phyloP scores from a whole-genome alignment of 2,797 vertebrate species.

The Coracias cyanogaster region DNA sequence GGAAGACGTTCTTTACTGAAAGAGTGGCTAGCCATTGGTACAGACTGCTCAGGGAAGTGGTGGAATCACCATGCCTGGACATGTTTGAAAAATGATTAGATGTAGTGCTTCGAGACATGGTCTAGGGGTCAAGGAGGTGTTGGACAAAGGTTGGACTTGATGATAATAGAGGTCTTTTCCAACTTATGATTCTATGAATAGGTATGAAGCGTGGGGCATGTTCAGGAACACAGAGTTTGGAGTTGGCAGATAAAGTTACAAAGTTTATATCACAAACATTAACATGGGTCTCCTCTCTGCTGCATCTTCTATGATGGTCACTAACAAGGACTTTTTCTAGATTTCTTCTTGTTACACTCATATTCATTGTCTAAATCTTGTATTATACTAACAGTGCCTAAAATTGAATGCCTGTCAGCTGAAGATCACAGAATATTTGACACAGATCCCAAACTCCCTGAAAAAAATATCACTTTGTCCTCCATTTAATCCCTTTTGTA shows the following conservation, averaged over 20 bases:
- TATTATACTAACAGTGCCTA: neutral
- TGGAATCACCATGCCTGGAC: too few relatives aligned
- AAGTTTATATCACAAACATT: neutral
- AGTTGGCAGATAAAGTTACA: neutral
- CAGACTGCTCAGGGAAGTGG: too few relatives aligned
- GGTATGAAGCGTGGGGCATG: neutral
- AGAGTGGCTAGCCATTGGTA: too few relatives aligned
- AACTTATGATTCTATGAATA: neutral
- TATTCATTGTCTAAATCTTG: neutral
- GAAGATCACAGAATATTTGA: neutral
- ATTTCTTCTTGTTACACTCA: neutral
- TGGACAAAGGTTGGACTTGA: too few relatives aligned
- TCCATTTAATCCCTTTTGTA: neutral
- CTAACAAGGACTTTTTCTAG: neutral
- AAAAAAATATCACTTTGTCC: neutral
- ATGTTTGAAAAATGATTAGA: too few relatives aligned
- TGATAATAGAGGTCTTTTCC: too few relatives aligned
- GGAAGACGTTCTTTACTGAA: too few relatives aligned
- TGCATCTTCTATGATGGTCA: neutral
- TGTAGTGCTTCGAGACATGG: too few relatives aligned
- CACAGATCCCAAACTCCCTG: neutral
- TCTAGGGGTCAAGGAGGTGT: too few relatives aligned
- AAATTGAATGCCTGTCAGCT: neutral
- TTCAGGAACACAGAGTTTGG: neutral
- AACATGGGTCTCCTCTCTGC: neutral